Evolutionary conservation across 2,888 invertebrate species (phyloP).

Genomic region (Bibio marci): DNA sequence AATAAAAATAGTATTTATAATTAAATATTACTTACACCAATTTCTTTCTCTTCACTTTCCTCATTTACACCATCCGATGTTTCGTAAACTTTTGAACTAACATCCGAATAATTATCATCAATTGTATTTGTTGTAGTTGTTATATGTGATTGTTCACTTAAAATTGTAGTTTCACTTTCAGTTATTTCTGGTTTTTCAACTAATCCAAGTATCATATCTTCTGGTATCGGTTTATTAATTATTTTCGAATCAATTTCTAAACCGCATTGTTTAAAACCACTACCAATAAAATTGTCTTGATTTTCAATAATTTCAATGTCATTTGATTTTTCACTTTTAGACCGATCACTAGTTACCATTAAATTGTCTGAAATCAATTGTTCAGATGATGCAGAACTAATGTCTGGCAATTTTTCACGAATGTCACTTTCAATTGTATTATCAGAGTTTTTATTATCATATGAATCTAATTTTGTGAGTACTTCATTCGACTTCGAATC

Average conservation of each 20-base stretch:
- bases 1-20: too few relatives aligned
- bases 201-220: slow-evolving; percentile 10
- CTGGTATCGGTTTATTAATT: slow-evolving; percentile 6
- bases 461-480: too few relatives aligned
- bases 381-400: too few relatives aligned
- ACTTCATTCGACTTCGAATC: neutral
- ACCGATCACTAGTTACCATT: too few relatives aligned
- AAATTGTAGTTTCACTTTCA: neutral
- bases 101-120: slow-evolving; percentile 3
- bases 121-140: neutral
- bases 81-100: neutral
- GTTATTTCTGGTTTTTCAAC: slow-evolving; percentile 3
- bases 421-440: too few relatives aligned
- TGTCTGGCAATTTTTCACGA: too few relatives aligned
- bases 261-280: slow-evolving; percentile 8
- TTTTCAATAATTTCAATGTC: neutral
- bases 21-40: neutral
- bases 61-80: neutral
- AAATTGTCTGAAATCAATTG: too few relatives aligned
- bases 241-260: slow-evolving; percentile 7
- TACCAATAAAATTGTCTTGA: slow-evolving; percentile 5
- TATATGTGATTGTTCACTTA: neutral
- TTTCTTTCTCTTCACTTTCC: neutral
- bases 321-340: too few relatives aligned
- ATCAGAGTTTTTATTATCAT: too few relatives aligned